phyloP scores from a whole-genome alignment of 2,113 vertebrate species.

The Galbula dea region DNA sequence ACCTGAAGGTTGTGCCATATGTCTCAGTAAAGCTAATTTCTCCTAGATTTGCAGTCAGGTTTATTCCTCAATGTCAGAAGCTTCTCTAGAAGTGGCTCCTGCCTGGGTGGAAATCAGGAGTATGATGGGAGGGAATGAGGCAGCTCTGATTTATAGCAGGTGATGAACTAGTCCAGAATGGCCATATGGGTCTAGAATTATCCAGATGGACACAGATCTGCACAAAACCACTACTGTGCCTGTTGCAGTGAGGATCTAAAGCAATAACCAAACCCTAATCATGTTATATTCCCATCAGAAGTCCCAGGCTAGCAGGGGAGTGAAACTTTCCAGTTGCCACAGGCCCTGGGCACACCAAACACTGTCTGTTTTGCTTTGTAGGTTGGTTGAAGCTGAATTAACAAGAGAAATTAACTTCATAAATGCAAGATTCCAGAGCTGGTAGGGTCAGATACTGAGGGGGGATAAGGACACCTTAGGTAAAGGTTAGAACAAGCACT shows the following conservation, averaged over 20 bases:
- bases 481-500: neutral
- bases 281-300: neutral
- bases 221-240: neutral
- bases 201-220: neutral
- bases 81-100: neutral
- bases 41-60: neutral
- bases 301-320: neutral
- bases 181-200: neutral
- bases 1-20: constrained; percentile 18
- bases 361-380: neutral
- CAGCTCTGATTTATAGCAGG: neutral
- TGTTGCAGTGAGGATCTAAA: neutral
- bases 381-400: neutral
- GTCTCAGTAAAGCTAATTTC: constrained; percentile 38
- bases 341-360: neutral
- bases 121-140: neutral
- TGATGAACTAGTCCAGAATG: neutral
- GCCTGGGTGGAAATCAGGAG: neutral
- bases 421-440: neutral
- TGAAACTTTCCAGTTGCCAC: neutral
- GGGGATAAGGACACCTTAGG: neutral
- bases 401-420: neutral
- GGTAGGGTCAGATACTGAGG: neutral
- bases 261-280: neutral
- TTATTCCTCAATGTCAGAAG: neutral